Percentiles rank a stretch among this genome's conserved stretches.
These are phyloP conservation scores for Rhinoderma darwinii DNA, from an alignment of 2,113 vertebrate genomes.

Conservation along the genomic window DNA sequence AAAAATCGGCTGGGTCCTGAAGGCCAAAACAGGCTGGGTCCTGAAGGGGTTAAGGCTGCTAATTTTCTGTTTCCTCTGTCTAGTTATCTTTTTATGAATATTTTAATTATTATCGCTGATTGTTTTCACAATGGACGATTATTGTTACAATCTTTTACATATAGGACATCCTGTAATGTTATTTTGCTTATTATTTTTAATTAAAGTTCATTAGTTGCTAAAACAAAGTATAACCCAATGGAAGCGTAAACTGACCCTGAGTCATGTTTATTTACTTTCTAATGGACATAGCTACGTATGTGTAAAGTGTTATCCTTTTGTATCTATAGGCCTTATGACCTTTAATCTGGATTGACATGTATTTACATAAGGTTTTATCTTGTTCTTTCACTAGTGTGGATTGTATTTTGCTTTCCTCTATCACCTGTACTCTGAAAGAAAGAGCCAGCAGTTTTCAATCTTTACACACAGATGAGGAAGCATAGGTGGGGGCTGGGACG, in stretches of 20 bases:
- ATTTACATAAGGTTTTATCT: neutral
- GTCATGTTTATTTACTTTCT: neutral
- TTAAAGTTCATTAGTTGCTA: neutral
- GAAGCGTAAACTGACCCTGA: neutral
- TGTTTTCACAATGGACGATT: too few species aligned
- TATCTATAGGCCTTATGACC: neutral
- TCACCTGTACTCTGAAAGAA: neutral
- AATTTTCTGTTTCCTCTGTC: too few species aligned
- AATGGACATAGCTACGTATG: neutral
- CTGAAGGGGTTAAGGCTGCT: too few species aligned
- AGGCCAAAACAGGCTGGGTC: too few species aligned
- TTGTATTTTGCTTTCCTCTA: neutral
- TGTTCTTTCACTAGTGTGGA: neutral
- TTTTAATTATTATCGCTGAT: too few species aligned
- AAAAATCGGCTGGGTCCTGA: too few species aligned
- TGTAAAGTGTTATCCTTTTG: neutral
- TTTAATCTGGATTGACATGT: neutral
- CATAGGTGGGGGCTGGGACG: neutral
- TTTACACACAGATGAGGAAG: neutral
- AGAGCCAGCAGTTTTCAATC: constrained; percentile 14
- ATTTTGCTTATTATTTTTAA: neutral
- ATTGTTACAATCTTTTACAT: too few species aligned
- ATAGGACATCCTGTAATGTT: neutral
- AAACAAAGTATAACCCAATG: neutral
- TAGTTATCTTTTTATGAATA: too few species aligned